Percentiles rank a stretch among this genome's conserved stretches.
These are phyloP conservation scores for Sternotherus odoratus DNA, from an alignment of 2,797 vertebrate genomes.

Conservation along the genomic window DNA sequence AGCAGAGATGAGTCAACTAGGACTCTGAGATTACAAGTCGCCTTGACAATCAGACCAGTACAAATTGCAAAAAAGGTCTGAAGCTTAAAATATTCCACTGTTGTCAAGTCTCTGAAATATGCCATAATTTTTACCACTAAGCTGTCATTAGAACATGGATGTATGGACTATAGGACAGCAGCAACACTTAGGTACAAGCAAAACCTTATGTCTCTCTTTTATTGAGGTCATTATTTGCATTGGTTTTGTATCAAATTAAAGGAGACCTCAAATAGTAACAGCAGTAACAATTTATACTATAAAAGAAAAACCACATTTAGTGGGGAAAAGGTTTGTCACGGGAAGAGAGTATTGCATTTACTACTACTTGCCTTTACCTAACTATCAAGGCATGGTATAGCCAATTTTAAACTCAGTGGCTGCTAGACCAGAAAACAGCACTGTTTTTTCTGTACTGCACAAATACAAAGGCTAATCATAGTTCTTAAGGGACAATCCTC, in stretches of 20 bases:
- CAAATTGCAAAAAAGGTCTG: constrained; percentile 45
- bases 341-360: neutral
- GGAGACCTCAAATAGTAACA: neutral
- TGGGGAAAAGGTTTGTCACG: neutral
- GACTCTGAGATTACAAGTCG: neutral
- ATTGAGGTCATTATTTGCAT: neutral
- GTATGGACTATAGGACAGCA: neutral
- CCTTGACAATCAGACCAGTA: constrained; percentile 29
- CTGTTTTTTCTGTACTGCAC: neutral
- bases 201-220: neutral
- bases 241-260: neutral
- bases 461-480: neutral
- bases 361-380: neutral
- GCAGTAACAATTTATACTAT: neutral
- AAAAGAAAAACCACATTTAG: neutral
- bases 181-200: neutral
- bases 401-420: neutral
- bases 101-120: constrained; percentile 9
- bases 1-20: constrained; percentile 17
- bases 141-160: constrained; percentile 17
- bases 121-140: constrained; percentile 14
- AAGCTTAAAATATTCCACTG: constrained; percentile 34
- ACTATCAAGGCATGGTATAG: neutral
- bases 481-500: neutral
- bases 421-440: neutral